These are phyloP conservation scores for Eristalis pertinax DNA, from an alignment of 2,888 invertebrate genomes.

Conservation along the genomic window DNA sequence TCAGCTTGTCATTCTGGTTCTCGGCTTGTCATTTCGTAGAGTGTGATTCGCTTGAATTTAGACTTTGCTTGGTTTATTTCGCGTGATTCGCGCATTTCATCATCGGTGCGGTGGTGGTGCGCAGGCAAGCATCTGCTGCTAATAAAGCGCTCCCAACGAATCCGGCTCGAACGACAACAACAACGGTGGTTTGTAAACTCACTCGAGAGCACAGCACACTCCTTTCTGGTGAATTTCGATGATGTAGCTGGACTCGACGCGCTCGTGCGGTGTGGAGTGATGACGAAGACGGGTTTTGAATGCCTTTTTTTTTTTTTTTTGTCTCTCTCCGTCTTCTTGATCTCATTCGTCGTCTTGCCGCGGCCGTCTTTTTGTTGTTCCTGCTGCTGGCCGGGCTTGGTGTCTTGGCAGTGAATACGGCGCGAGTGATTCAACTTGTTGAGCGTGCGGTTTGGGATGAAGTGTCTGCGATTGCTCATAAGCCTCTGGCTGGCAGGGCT, in stretches of 20 bases:
- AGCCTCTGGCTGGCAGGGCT: slow-evolving; percentile 15
- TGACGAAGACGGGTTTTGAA: slow-evolving; percentile 64
- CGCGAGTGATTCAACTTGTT: slow-evolving; percentile 66
- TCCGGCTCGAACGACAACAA: not conserved
- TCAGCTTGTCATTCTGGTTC: not conserved
- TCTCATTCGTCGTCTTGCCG: not conserved
- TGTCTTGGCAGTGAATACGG: slow-evolving; percentile 8
- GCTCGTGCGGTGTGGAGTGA: slow-evolving; percentile 37
- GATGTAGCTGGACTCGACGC: not conserved
- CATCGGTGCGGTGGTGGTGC: slow-evolving; percentile 13
- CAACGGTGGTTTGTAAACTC: not conserved
- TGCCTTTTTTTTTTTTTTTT: slow-evolving; percentile 25
- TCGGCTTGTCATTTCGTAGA: not conserved
- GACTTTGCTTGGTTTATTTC: slow-evolving; percentile 37
- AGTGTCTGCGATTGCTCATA: slow-evolving; percentile 55
- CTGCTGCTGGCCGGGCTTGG: not conserved
- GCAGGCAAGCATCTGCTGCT: slow-evolving; percentile 47
- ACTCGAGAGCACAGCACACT: not conserved
- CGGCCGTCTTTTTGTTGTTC: not conserved
- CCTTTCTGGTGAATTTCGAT: slow-evolving; percentile 6
- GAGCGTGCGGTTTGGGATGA: slow-evolving; percentile 29
- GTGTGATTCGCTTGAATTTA: slow-evolving; percentile 37
- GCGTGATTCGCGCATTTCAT: slow-evolving; percentile 42
- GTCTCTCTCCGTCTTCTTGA: not conserved
- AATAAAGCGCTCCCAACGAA: slow-evolving; percentile 26